Evolutionary conservation across 2,888 invertebrate species (phyloP).

Genomic region (Dicyrtomina minuta): DNA sequence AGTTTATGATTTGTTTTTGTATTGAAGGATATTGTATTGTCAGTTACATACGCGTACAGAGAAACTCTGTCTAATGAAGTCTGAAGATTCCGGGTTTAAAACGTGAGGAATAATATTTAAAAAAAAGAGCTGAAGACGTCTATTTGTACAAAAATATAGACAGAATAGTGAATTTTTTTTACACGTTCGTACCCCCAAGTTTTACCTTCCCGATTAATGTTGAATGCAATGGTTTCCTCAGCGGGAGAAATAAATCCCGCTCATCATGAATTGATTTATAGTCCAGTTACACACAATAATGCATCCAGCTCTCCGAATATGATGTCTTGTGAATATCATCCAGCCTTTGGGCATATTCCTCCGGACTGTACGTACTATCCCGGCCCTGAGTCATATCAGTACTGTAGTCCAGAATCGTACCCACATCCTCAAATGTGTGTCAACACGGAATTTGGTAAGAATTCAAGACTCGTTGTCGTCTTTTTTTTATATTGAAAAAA

Average conservation of each 20-base stretch:
- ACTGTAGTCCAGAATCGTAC: conserved; percentile 49
- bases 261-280: conserved; percentile 52
- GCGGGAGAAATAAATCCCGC: conserved; percentile 53
- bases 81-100: conserved; percentile 9
- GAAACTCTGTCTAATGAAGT: conserved; percentile 7
- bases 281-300: conserved; percentile 50
- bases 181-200: neutral
- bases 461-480: neutral
- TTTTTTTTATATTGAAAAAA: neutral
- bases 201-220: conserved; percentile 42
- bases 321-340: conserved; percentile 53
- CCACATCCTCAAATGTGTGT: conserved; percentile 67
- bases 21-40: neutral
- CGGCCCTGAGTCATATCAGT: conserved; percentile 51
- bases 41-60: neutral
- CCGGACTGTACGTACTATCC: conserved; percentile 53
- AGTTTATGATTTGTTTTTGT: too few relatives aligned
- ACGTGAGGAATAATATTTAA: neutral
- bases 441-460: conserved; percentile 73
- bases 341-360: conserved; percentile 51
- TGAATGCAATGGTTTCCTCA: conserved; percentile 54
- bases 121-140: neutral
- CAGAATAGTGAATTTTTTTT: neutral
- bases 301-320: conserved; percentile 51
- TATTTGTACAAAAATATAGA: neutral